phyloP scores from a whole-genome alignment of 2,888 invertebrate genomes.

The Agrotis segetum region DNA sequence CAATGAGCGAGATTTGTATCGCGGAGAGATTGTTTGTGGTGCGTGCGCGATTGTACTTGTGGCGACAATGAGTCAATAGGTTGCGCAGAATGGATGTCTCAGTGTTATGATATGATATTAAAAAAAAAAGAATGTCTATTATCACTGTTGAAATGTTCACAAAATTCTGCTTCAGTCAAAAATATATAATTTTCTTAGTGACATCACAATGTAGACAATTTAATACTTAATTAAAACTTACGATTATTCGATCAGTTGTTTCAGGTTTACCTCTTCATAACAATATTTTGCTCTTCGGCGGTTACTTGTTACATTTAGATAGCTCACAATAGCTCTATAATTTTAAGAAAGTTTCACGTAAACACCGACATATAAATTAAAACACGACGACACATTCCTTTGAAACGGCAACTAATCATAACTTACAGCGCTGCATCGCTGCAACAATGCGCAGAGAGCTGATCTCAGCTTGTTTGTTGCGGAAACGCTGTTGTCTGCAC shows the following conservation, averaged over 20 bases:
- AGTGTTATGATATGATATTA: background rate
- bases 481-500: background rate
- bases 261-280: background rate
- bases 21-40: conserved; percentile 17
- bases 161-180: no score
- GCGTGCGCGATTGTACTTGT: conserved; percentile 7
- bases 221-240: background rate
- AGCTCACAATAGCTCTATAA: background rate
- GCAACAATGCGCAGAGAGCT: conserved; percentile 19
- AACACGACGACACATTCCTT: conserved; percentile 29
- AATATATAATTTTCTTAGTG: background rate
- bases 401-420: conserved; percentile 32
- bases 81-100: background rate
- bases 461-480: conserved; percentile 8
- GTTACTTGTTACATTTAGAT: background rate
- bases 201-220: background rate
- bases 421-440: conserved; percentile 32
- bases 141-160: background rate
- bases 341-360: conserved; percentile 7
- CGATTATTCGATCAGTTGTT: background rate
- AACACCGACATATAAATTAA: conserved; percentile 25
- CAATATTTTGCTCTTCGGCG: background rate
- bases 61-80: background rate
- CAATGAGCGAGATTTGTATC: conserved; percentile 40
- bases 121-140: background rate